phyloP scores from a whole-genome alignment of 2,888 invertebrate species.

The Cecidostiba fungosa region DNA sequence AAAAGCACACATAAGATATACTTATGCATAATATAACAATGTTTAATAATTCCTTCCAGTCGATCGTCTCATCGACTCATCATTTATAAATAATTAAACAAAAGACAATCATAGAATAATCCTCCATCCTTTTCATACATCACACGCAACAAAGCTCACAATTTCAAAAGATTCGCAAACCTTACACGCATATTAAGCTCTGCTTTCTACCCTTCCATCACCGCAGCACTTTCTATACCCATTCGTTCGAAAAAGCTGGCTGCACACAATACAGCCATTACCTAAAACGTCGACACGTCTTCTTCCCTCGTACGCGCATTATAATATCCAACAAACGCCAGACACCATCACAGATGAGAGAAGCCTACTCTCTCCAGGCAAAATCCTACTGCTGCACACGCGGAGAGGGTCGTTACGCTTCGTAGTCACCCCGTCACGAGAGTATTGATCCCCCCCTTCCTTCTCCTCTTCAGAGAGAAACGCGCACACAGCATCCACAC shows the following conservation, averaged over 20 bases:
- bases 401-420: neutral
- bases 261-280: neutral
- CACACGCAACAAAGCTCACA: too few species aligned
- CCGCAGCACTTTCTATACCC: too few species aligned
- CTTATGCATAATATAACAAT: too few species aligned
- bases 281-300: neutral
- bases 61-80: too few species aligned
- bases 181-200: too few species aligned
- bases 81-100: too few species aligned
- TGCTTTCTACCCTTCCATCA: too few species aligned
- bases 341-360: neutral
- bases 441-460: conserved; percentile 57
- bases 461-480: neutral
- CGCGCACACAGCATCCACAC: conserved; percentile 61
- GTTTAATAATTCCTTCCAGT: too few species aligned
- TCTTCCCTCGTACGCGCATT: neutral
- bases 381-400: conserved; percentile 10
- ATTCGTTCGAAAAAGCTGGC: neutral
- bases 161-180: too few species aligned
- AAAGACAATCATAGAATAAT: too few species aligned
- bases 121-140: too few species aligned
- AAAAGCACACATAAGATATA: too few species aligned
- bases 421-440: conserved; percentile 15
- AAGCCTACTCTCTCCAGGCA: neutral
- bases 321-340: conserved; percentile 9